Evolutionary conservation across 2,888 invertebrate genomes (phyloP), one percentile per base, ranked within the genome.

Genomic region (Eristalinus sepulchralis): DNA sequence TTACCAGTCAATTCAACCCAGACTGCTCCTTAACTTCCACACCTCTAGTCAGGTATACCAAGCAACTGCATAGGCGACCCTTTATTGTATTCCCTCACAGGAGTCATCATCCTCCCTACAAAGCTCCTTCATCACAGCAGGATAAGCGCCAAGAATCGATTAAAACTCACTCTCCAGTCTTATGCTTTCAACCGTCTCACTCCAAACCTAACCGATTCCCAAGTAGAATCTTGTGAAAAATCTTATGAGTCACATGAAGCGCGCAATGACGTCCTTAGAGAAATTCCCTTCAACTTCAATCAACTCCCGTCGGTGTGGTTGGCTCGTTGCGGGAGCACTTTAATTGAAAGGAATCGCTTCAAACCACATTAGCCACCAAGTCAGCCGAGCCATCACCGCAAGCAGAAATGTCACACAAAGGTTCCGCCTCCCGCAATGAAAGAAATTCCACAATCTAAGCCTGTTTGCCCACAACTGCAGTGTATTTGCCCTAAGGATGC

Each of bases 321-420:
- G 27, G 6, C 47, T 47, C 47, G 8, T 8, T 47, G 47, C 17
- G n/a, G 47, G 33, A 62, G 39, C 22, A 33, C 64, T 75, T 75
- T 75, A 75, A 64, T 75, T 75, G 75, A 75, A 75, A 64, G 64
- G 64, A 36, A 66, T 57, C 36, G 63, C 53, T 73, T 64, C 63
- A 22, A 73, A 64, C 73, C 73, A 64, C 73, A 64, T 64, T 59
- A 75, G 24, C 64, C 66, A 59, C 36, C 75, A 75, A 75, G 39
- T 64, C 75, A 75, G 55, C n/a, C 73, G 73, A 57, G 22, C 24
- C 57, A 24, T 57, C 24, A 55, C 55, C 55, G 55, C 64, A 73
- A 72, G 11, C 33, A 47, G 34, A 57, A 64, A 73, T 33, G 11
- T 57, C 57, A 10, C 57, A 57, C 24, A 57, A 24, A 60, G 6